Evolutionary conservation across 2,797 vertebrate genomes (phyloP), one percentile per base, ranked within the genome.

Genomic region (Pristis pectinata): DNA sequence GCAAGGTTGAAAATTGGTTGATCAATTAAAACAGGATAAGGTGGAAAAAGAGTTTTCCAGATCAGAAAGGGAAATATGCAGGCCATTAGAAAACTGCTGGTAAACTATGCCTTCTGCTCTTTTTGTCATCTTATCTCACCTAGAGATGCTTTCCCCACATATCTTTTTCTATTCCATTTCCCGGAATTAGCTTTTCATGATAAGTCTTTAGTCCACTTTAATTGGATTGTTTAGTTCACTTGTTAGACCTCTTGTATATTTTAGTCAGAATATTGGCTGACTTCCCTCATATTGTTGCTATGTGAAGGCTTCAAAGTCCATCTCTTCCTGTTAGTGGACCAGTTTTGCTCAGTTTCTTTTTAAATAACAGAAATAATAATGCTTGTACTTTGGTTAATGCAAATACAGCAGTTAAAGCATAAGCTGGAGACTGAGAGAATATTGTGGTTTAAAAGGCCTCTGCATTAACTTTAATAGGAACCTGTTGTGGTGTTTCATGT

Each of bases 401-500:
- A 91, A 41, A 67, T 11, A 67, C n/a, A 41, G 27, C 17, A 22
- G 0, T 67, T 67, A 91, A 91, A 91, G 24, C 61, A 67, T 59
- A 41, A 64, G 67, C 34, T 64, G 85, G 94, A 95, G 95, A 93
- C 49, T 0, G 89, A 96, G 96, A 95, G 95, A 95, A 80, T 83
- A 4, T 89, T 95, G 0, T 5, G 94, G 77, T 96, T 95, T 96
- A 95, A 95, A 95, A 96, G 94, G 95, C 95, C 95, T 94, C 96
- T 96, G 96, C 82, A 0, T 61, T 37, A 95, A 80, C 80, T 94
- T 95, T 97, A 97, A 96, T 96, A 96, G 96, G 96, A 64, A 7
- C 96, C 94, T 44, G 95, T 96, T 96, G 96, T 96, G 96, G 95
- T 95, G 96, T 95, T 95, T 96, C 96, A 96, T 95, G 95, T 95